Conservation (phyloP, 2,888 invertebrate species). For the Parnassius apollo region DNA sequence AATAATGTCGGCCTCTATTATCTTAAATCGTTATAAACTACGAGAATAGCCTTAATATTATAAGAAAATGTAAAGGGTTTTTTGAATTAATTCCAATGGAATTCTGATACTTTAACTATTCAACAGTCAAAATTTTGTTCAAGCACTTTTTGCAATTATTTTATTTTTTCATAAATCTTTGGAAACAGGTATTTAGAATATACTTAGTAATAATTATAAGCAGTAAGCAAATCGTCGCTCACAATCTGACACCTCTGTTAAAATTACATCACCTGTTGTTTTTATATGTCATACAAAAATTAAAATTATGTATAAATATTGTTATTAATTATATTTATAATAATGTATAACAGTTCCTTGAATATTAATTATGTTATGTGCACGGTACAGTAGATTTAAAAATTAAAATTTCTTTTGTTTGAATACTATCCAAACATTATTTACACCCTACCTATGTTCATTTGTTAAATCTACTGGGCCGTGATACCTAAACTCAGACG, state of each 20-base stretch:
- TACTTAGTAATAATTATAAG: constrained; percentile 19
- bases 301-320: constrained; percentile 60
- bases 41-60: no score
- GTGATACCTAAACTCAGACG: constrained; percentile 49
- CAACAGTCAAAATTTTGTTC: no score
- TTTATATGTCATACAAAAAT: constrained; percentile 46
- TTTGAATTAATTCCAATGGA: no score
- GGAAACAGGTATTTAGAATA: constrained; percentile 32
- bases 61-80: no score
- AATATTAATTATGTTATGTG: constrained; percentile 38
- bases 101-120: no score
- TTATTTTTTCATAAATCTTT: constrained; percentile 11
- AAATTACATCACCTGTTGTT: constrained; percentile 45
- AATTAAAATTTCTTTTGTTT: constrained; percentile 9
- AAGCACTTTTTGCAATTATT: no score
- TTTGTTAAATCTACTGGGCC: constrained; percentile 47
- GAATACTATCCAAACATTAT: constrained; percentile 25
- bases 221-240: constrained; percentile 17
- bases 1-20: no score
- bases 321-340: constrained; percentile 61
- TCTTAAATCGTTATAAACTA: no score
- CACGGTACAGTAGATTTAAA: constrained; percentile 50
- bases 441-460: constrained; percentile 9
- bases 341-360: constrained; percentile 69
- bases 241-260: constrained; percentile 27